Evolutionary conservation across 2,888 invertebrate species (phyloP).

Genomic region (Erebia aethiops): DNA sequence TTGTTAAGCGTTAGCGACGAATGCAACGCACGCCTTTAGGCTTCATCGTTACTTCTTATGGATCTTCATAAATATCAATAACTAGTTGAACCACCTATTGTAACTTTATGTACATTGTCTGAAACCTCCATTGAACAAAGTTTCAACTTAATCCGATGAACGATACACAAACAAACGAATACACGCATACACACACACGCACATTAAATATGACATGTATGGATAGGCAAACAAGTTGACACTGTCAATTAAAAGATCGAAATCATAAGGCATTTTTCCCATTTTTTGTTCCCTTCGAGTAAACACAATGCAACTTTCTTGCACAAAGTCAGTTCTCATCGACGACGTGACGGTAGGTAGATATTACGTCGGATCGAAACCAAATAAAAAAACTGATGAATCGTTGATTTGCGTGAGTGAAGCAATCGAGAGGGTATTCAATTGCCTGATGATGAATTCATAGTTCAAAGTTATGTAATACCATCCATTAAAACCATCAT

Average conservation of each 20-base stretch:
- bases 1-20: too few relatives aligned
- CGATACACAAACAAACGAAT: too few relatives aligned
- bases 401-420: constrained; percentile 62
- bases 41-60: not conserved
- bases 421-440: constrained; percentile 62
- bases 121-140: too few relatives aligned
- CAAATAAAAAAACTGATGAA: constrained; percentile 54
- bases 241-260: constrained; percentile 8
- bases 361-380: constrained; percentile 47
- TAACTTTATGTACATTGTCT: too few relatives aligned
- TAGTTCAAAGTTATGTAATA: constrained; percentile 35
- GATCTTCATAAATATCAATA: too few relatives aligned
- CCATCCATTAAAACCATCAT: constrained; percentile 28
- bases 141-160: too few relatives aligned
- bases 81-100: too few relatives aligned
- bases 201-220: not conserved
- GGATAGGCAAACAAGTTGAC: not conserved
- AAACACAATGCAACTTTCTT: constrained; percentile 42
- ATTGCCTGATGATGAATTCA: constrained; percentile 58
- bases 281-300: constrained; percentile 27
- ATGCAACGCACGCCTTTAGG: too few relatives aligned
- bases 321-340: constrained; percentile 46
- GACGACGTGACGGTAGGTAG: constrained; percentile 6
- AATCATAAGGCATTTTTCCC: constrained; percentile 5
- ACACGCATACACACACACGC: too few relatives aligned